A percentile compares a stretch with the other conserved stretches of the same genome.
phyloP scores from a whole-genome alignment of 2,113 vertebrate genomes.

The Turdus rufiventris region DNA sequence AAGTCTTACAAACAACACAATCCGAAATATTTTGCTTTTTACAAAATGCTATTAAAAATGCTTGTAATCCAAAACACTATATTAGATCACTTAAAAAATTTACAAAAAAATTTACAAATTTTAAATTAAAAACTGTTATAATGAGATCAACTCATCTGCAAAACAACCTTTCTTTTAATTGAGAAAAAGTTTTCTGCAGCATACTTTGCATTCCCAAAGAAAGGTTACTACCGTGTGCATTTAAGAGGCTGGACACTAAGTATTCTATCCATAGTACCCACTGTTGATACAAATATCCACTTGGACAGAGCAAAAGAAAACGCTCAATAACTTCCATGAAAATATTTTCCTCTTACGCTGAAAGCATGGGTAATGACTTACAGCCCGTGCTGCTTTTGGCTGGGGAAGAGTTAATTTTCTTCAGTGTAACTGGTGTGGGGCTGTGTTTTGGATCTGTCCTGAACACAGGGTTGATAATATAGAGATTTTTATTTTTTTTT shows the following conservation, averaged over 20 bases:
- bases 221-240: neutral
- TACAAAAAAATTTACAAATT: neutral
- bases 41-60: neutral
- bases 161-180: neutral
- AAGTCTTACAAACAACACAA: neutral
- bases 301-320: neutral
- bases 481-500: neutral
- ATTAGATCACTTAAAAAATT: neutral
- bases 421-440: neutral
- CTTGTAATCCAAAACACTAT: neutral
- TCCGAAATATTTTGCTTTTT: neutral
- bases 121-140: neutral
- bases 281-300: neutral
- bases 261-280: neutral
- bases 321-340: fast-evolving
- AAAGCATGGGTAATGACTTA: neutral
- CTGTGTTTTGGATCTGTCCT: neutral
- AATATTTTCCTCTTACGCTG: neutral
- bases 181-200: neutral
- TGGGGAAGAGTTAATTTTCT: neutral
- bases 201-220: neutral
- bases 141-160: neutral
- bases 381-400: neutral
- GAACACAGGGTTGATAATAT: neutral
- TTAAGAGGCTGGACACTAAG: neutral